phyloP scores from a whole-genome alignment of 2,113 vertebrate genomes.

The Callipepla californica region DNA sequence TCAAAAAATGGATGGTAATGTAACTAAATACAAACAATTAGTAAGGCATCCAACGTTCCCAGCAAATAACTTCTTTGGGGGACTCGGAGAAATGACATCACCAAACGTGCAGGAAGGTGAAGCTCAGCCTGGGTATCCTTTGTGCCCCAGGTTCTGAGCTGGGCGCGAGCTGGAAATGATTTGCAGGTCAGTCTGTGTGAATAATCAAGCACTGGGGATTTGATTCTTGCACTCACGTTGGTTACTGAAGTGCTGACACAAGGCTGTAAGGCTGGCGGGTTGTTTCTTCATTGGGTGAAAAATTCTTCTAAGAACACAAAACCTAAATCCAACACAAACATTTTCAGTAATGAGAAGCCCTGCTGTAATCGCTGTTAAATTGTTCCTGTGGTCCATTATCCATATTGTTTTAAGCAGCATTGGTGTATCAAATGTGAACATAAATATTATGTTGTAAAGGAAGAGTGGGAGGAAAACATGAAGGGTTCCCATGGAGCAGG shows the following conservation, averaged over 20 bases:
- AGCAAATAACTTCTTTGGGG: constrained; percentile 40
- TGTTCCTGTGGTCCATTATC: neutral
- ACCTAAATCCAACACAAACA: constrained; percentile 22
- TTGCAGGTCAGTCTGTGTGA: neutral
- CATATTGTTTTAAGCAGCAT: constrained; percentile 7
- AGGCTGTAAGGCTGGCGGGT: neutral
- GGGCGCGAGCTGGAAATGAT: neutral
- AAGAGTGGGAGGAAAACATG: neutral
- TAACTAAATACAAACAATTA: constrained; percentile 65
- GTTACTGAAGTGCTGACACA: neutral
- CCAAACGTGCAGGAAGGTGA: constrained; percentile 5
- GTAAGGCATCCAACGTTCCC: constrained; percentile 13
- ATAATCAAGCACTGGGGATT: neutral
- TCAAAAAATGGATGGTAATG: constrained; percentile 57
- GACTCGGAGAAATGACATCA: constrained; percentile 52
- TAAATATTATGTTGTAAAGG: constrained; percentile 27
- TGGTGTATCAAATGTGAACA: constrained; percentile 16
- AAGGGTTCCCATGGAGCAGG: neutral
- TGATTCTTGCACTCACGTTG: neutral
- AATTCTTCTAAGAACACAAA: constrained; percentile 17
- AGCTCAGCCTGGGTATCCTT: neutral
- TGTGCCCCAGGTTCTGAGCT: neutral
- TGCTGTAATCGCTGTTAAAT: neutral
- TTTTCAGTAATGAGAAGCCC: constrained; percentile 16
- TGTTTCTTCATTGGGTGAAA: neutral